Base-by-base conservation (phyloP, 2,888 invertebrate genomes). In the Xestia rhomboidea region DNA sequence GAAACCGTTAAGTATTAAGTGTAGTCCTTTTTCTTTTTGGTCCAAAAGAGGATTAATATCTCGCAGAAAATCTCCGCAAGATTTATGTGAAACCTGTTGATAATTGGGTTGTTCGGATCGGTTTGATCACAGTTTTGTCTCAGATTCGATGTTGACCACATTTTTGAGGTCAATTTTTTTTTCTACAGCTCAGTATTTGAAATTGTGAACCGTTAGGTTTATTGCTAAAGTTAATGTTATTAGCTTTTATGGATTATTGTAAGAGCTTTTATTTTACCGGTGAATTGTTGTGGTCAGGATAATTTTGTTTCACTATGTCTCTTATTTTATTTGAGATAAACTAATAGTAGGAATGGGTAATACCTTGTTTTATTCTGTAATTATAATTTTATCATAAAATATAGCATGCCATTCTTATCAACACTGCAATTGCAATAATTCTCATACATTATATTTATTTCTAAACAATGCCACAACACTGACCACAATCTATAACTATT, bases 41-140 rank as follows among this genome's bases (percentile, higher is more conserved):
- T 64, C 72, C 63, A 73, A 73, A 84, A 78, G 69, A 78, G 76
- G 82, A 84, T 88, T 87, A 84, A 86, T 84, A 78, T 75, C 77
- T 64, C 13, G 73, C 82, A 69, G 69, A 84, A 82, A 75, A 75
- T 82, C 60, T 78, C 49, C 49, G 8, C 46, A 74, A 74, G 81
- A 88, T 88, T 87, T 83, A 88, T 84, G 73, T 18, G 75, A 74
- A 77, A 88, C 87, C 78, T 79, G 87, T 88, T 86, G 78, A 77
- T 77, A 82, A 76, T 84, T 88, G 64, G 82, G 75, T 51, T 76
- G 73, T 77, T 67, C 64, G 38, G 74, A 46, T 66, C n/a, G 11
- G 49, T 54, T 64, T 51, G 63, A 79, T 81, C 78, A 80, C 10
- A 79, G 34, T 54, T 74, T 67, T 49, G 71, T 63, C 75, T 66